Evolutionary conservation across 2,113 vertebrate species (phyloP).

Genomic region (Ochotona curzoniae): DNA sequence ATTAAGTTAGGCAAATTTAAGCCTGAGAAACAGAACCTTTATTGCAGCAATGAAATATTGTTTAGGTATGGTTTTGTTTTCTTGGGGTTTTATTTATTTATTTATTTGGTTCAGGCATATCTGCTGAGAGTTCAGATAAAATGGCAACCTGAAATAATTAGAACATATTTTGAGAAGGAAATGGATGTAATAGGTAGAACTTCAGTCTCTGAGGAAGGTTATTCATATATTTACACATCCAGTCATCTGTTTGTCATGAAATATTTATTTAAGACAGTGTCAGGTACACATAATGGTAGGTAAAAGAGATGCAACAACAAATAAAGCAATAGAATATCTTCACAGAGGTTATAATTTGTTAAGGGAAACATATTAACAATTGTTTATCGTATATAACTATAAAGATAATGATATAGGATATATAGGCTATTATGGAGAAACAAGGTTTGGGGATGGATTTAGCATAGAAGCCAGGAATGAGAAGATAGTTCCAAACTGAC

Average conservation of each 20-base stretch:
- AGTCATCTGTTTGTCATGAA: neutral
- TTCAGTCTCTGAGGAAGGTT: neutral
- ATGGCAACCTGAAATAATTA: neutral
- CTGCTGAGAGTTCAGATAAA: too few species aligned
- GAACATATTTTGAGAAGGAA: conserved; percentile 50
- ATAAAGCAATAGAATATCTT: neutral
- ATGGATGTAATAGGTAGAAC: neutral
- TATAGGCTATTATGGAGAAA: neutral
- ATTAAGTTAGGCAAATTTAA: neutral
- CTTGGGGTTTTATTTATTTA: too few species aligned
- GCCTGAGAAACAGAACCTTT: neutral
- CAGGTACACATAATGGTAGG: neutral
- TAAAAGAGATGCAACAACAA: neutral
- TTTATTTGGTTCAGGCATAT: too few species aligned
- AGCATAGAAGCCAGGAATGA: neutral
- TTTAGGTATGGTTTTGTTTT: too few species aligned
- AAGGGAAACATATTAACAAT: neutral
- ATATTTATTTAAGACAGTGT: neutral
- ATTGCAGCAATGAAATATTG: conserved; percentile 3
- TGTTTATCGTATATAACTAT: neutral
- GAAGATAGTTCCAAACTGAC: neutral
- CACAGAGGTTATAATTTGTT: neutral
- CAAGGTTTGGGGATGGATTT: neutral
- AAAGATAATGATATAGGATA: neutral
- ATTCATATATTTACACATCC: neutral